These are phyloP conservation scores for Pseudomugil tenellus DNA, from an alignment of 2,797 vertebrate genomes.

Conservation along the genomic window DNA sequence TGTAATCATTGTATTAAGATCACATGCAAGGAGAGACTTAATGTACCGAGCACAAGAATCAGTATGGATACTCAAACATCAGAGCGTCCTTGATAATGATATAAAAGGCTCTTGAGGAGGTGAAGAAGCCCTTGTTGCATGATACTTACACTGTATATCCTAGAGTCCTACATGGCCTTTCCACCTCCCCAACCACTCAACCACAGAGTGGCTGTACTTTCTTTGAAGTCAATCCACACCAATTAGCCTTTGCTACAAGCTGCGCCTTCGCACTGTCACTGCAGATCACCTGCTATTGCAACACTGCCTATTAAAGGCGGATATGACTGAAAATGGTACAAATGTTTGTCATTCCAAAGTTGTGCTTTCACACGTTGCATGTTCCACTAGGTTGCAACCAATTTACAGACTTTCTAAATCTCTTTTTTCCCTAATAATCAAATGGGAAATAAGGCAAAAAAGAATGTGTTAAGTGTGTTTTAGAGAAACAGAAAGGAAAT, in stretches of 20 bases:
- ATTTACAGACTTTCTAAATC: slow-evolving; percentile 3
- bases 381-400: slow-evolving; percentile 16
- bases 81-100: slow-evolving; percentile 49
- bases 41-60: slow-evolving; percentile 31
- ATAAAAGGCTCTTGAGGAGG: slow-evolving; percentile 30
- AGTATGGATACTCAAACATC: slow-evolving; percentile 32
- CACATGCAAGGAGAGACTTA: slow-evolving; percentile 22
- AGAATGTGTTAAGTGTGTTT: slow-evolving; percentile 1
- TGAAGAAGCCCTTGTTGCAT: slow-evolving; percentile 20
- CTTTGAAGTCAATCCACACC: slow-evolving; percentile 70
- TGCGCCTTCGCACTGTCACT: slow-evolving; percentile 69
- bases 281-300: slow-evolving; percentile 66
- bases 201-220: slow-evolving; percentile 43
- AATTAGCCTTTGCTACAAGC: slow-evolving; percentile 71
- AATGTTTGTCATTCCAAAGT: slow-evolving; percentile 25
- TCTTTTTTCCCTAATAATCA: slow-evolving; percentile 12
- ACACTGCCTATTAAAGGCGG: slow-evolving; percentile 51
- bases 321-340: slow-evolving; percentile 47
- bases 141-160: slow-evolving; percentile 32
- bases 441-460: not conserved
- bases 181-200: slow-evolving; percentile 59
- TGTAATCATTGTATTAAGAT: slow-evolving; percentile 21
- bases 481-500: slow-evolving; percentile 15
- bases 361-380: slow-evolving; percentile 6
- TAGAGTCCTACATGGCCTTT: slow-evolving; percentile 40